Evolutionary conservation across 2,113 vertebrate genomes (phyloP).

Genomic region (Albula glossodonta): DNA sequence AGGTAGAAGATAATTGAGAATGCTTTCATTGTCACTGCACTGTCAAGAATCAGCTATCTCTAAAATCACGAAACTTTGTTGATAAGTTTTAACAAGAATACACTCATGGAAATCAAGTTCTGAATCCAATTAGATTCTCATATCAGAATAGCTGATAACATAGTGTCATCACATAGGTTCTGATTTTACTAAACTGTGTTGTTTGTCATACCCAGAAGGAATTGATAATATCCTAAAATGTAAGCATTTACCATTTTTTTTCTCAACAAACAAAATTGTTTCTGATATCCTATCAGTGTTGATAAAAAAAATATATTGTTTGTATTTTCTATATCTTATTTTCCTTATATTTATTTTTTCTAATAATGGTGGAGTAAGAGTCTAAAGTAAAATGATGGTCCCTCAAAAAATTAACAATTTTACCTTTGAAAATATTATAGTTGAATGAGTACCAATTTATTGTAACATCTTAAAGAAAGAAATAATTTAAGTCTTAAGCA

Average conservation of each 20-base stretch:
- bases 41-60: slow-evolving; percentile 53
- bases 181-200: too few relatives aligned
- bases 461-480: background rate
- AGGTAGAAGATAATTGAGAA: slow-evolving; percentile 43
- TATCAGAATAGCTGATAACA: too few relatives aligned
- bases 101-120: background rate
- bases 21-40: slow-evolving; percentile 41
- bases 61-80: slow-evolving; percentile 26
- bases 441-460: background rate
- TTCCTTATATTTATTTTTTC: too few relatives aligned
- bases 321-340: too few relatives aligned
- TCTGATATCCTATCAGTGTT: background rate
- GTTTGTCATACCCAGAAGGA: background rate
- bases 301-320: too few relatives aligned
- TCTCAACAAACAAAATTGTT: background rate
- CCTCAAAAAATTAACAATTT: background rate
- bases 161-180: too few relatives aligned
- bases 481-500: background rate
- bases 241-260: background rate
- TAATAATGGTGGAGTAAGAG: background rate
- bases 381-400: background rate
- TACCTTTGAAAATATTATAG: background rate
- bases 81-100: slow-evolving; percentile 10
- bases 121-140: too few relatives aligned
- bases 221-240: background rate